Conservation (phyloP, 2,888 invertebrate genomes). For the Gymnosoma rotundatum region DNA sequence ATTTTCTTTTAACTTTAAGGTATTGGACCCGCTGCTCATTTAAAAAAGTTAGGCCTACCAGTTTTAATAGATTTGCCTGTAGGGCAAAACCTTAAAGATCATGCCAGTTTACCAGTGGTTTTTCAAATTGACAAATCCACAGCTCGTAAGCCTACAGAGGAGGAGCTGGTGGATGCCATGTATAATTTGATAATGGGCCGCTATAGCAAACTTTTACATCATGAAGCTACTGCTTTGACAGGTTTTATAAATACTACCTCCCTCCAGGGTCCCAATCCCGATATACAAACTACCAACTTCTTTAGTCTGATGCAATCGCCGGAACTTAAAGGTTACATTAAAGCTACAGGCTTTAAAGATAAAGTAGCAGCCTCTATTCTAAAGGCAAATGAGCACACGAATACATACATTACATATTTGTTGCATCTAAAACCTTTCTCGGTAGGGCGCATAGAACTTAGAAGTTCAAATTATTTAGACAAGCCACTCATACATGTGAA, state of each 20-base stretch:
- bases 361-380: slow-evolving; percentile 78
- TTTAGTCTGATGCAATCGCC: slow-evolving; percentile 82
- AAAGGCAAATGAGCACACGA: slow-evolving; percentile 77
- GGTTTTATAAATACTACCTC: slow-evolving; percentile 85
- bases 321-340: slow-evolving; percentile 78
- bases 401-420: slow-evolving; percentile 78
- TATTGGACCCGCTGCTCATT: slow-evolving; percentile 78
- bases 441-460: slow-evolving; percentile 83
- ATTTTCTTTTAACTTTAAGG: slow-evolving; percentile 71
- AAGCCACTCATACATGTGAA: slow-evolving; percentile 85
- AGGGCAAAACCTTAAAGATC: slow-evolving; percentile 91
- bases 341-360: slow-evolving; percentile 78
- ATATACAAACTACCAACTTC: slow-evolving; percentile 84
- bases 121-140: slow-evolving; percentile 83
- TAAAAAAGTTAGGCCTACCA: slow-evolving; percentile 76
- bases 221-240: slow-evolving; percentile 83
- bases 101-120: slow-evolving; percentile 85
- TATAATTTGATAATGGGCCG: slow-evolving; percentile 83
- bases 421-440: slow-evolving; percentile 82
- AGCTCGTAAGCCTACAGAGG: slow-evolving; percentile 79
- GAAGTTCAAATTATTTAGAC: slow-evolving; percentile 83
- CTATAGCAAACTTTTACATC: slow-evolving; percentile 83
- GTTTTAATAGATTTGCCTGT: slow-evolving; percentile 83
- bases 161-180: slow-evolving; percentile 81
- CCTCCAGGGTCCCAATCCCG: slow-evolving; percentile 83